Conservation (phyloP, 30 jellyfish, hydroid and myxozoan species). For the Catostylus mosaicus region DNA sequence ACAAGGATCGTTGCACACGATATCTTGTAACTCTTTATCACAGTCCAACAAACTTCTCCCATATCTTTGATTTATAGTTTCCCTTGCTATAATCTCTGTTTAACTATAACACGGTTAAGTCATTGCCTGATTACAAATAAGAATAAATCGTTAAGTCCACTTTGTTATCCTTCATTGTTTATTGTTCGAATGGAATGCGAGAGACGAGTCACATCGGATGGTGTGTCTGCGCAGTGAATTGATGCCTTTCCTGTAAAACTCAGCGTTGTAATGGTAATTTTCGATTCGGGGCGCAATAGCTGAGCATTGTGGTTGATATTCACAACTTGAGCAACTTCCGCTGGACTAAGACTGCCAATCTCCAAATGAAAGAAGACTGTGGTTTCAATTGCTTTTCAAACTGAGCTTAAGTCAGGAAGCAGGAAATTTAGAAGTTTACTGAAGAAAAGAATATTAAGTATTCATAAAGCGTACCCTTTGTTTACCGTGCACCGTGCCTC, state of each 20-base stretch:
- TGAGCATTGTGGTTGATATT: conserved; percentile 71
- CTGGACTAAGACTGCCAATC: conserved; percentile 78
- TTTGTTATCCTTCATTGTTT: conserved; percentile 7
- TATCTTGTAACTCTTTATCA: no score
- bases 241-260: conserved; percentile 66
- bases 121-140: background rate
- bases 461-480: conserved; percentile 68
- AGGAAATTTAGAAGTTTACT: conserved; percentile 80
- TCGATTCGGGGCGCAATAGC: conserved; percentile 42
- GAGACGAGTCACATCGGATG: conserved; percentile 53
- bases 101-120: background rate
- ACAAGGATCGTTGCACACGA: no score
- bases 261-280: conserved; percentile 47
- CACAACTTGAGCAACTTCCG: conserved; percentile 87
- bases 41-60: no score
- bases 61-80: no score
- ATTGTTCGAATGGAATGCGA: conserved; percentile 21
- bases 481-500: conserved; percentile 47
- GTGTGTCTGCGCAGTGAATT: conserved; percentile 39
- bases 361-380: conserved; percentile 68
- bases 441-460: conserved; percentile 76
- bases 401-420: conserved; percentile 89
- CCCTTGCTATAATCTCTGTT: background rate
- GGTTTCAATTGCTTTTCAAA: conserved; percentile 85
- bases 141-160: background rate